Conservation (phyloP, 2,888 invertebrate species). For the Phalangium opilio region DNA sequence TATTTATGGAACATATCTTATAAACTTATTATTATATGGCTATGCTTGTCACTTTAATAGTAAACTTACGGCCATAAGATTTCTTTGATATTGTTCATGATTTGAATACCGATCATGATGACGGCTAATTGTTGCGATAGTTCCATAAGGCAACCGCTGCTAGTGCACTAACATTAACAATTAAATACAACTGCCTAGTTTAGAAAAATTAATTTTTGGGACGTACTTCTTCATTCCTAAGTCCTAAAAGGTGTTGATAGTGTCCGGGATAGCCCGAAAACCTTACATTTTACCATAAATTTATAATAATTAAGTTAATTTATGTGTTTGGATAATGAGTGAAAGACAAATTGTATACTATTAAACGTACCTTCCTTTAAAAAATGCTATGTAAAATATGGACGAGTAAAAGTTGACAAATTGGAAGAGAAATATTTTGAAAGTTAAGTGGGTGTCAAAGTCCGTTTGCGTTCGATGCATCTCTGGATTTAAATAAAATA, state of each 20-base stretch:
- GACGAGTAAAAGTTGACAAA: slow-evolving; percentile 46
- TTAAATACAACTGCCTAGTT: background rate
- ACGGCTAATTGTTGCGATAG: slow-evolving; percentile 42
- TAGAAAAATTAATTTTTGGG: too few relatives aligned
- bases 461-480: slow-evolving; percentile 40
- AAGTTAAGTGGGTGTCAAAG: slow-evolving; percentile 43
- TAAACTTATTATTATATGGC: background rate
- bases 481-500: slow-evolving; percentile 27
- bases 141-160: slow-evolving; percentile 41
- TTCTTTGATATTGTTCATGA: slow-evolving; percentile 42
- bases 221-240: slow-evolving; percentile 39
- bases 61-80: slow-evolving; percentile 37
- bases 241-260: slow-evolving; percentile 36
- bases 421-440: slow-evolving; percentile 45
- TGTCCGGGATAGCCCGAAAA: slow-evolving; percentile 39
- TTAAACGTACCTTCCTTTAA: slow-evolving; percentile 39
- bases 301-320: too few relatives aligned
- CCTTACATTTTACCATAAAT: too few relatives aligned
- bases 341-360: too few relatives aligned
- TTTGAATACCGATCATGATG: slow-evolving; percentile 43
- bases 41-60: background rate
- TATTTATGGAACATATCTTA: too few relatives aligned
- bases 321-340: too few relatives aligned
- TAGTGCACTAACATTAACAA: slow-evolving; percentile 34
- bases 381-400: slow-evolving; percentile 45